A percentile compares a stretch with the other conserved stretches of the same genome.
Evolutionary conservation across 2,113 vertebrate genomes (phyloP).

Genomic region (Pimephales promelas): DNA sequence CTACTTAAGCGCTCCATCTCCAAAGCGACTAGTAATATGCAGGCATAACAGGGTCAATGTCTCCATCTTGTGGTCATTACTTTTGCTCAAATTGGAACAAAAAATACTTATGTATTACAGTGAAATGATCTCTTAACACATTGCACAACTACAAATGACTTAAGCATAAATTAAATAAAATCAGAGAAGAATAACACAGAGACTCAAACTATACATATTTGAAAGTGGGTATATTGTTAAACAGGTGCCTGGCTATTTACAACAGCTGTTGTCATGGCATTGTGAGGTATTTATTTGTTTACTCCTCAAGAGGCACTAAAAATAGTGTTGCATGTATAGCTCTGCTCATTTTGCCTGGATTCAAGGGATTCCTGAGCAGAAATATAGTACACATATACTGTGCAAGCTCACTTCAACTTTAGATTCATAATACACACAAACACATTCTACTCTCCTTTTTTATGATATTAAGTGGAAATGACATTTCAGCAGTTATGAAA

Average conservation of each 20-base stretch:
- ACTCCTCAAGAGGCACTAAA: constrained; percentile 50
- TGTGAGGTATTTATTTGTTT: constrained; percentile 44
- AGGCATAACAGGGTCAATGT: constrained; percentile 66
- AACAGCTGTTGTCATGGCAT: constrained; percentile 36
- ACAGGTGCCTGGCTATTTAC: constrained; percentile 31
- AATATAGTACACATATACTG: constrained; percentile 34
- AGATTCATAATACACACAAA: constrained; percentile 14
- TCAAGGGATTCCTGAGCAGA: constrained; percentile 48
- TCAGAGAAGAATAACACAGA: constrained; percentile 20
- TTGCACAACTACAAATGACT: not conserved
- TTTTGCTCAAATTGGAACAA: not conserved
- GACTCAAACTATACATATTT: not conserved
- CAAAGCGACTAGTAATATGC: not conserved
- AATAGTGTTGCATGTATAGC: constrained; percentile 41
- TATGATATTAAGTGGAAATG: not conserved
- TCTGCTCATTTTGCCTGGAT: constrained; percentile 40
- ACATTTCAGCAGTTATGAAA: constrained; percentile 6
- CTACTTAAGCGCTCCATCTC: constrained; percentile 48
- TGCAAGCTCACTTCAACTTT: constrained; percentile 29
- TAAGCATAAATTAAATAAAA: not conserved
- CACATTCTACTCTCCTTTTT: not conserved
- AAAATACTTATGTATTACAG: not conserved
- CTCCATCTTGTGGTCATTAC: constrained; percentile 70
- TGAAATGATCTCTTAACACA: not conserved
- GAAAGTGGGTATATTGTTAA: constrained; percentile 43